These are phyloP conservation scores for Danio rerio DNA, from an alignment of 2,113 vertebrate genomes.

Conservation along the genomic window GRCz12tu NC_133184.1:57708501-57709000, in stretches of 20 bases:
- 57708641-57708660: constrained; percentile 16
- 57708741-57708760: constrained; percentile 70
- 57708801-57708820: constrained; percentile 28
- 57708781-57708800: constrained; percentile 71
- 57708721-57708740: constrained; percentile 82
- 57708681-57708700: constrained; percentile 32
- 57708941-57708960: not conserved
- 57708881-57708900: no score
- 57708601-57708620: not conserved
- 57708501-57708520: constrained; percentile 45
- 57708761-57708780: constrained; percentile 75
- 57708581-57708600: not conserved
- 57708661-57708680: constrained; percentile 46
- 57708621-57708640: no score
- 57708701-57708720: constrained; percentile 53
- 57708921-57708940: not conserved
- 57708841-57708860: not conserved
- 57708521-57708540: constrained; percentile 40
- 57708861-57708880: not conserved
- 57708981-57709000: not conserved
- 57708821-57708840: constrained; percentile 7
- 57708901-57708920: not conserved
- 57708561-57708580: not conserved
- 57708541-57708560: constrained; percentile 7
- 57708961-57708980: not conserved